Evolutionary conservation across 2,888 invertebrate genomes (phyloP).

Genomic region (Drosophila borealis): DNA sequence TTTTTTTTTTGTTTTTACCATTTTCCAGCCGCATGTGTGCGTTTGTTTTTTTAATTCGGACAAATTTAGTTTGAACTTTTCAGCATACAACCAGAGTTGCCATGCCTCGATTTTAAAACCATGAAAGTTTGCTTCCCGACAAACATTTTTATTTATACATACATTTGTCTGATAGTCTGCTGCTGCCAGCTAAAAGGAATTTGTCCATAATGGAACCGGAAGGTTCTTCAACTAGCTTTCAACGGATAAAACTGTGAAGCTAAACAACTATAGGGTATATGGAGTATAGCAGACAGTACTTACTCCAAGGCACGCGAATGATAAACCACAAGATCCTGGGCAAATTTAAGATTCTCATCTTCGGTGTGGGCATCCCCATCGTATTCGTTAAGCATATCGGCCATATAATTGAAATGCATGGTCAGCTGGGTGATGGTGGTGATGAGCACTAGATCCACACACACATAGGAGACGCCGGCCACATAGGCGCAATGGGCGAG

Average conservation of each 20-base stretch:
- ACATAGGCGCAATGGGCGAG: constrained; percentile 72
- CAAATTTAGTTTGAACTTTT: background rate
- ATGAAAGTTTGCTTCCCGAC: too few relatives aligned
- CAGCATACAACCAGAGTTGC: background rate
- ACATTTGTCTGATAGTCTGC: background rate
- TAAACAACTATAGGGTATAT: too few relatives aligned
- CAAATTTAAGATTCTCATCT: constrained; percentile 56
- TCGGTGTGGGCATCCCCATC: constrained; percentile 46
- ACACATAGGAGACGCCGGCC: constrained; percentile 74
- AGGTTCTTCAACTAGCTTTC: too few relatives aligned
- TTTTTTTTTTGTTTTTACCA: too few relatives aligned
- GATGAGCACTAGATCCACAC: constrained; percentile 77
- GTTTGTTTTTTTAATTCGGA: background rate
- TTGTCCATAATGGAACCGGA: too few relatives aligned
- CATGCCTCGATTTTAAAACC: too few relatives aligned
- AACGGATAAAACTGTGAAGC: too few relatives aligned
- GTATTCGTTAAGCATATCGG: constrained; percentile 59
- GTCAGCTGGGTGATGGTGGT: constrained; percentile 73
- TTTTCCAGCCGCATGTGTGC: too few relatives aligned
- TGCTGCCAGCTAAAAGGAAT: too few relatives aligned
- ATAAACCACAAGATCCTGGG: constrained; percentile 45
- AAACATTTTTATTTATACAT: too few relatives aligned
- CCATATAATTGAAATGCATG: constrained; percentile 75
- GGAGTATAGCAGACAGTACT: constrained; percentile 18
- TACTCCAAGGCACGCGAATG: constrained; percentile 67